A percentile compares a stretch with the other conserved stretches of the same genome.
phyloP scores from a whole-genome alignment of 2,113 vertebrate genomes.

The Prinia subflava region DNA sequence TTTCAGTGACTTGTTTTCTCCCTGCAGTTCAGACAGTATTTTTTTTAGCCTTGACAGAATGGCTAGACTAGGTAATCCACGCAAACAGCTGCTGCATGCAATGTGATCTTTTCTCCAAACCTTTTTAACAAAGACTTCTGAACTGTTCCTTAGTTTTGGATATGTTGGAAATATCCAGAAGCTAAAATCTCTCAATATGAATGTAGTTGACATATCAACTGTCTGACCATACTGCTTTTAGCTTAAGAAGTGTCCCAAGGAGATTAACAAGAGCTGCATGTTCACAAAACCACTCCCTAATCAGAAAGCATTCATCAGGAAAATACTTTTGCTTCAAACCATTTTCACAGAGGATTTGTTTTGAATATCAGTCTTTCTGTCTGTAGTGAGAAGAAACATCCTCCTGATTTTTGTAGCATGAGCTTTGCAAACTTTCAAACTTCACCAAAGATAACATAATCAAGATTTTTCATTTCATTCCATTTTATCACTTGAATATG shows the following conservation, averaged over 20 bases:
- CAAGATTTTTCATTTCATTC: not conserved
- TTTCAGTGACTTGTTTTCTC: slow-evolving; percentile 69
- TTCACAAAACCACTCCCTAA: not conserved
- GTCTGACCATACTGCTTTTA: slow-evolving; percentile 50
- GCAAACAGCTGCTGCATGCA: slow-evolving; percentile 78
- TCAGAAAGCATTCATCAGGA: not conserved
- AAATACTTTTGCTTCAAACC: slow-evolving; percentile 4
- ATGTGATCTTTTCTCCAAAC: slow-evolving; percentile 74
- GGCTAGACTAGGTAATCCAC: slow-evolving; percentile 83
- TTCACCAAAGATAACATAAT: not conserved
- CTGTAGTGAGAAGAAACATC: not conserved
- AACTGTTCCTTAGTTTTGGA: slow-evolving; percentile 65
- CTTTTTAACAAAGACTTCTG: slow-evolving; percentile 69
- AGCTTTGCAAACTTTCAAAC: not conserved
- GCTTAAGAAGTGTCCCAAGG: slow-evolving; percentile 24
- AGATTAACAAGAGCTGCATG: not conserved
- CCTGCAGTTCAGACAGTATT: slow-evolving; percentile 73
- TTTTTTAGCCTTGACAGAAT: slow-evolving; percentile 75
- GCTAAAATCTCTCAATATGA: slow-evolving; percentile 65
- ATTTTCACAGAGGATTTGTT: slow-evolving; percentile 28
- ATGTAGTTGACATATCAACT: slow-evolving; percentile 55
- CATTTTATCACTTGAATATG: not conserved
- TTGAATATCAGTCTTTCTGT: not conserved
- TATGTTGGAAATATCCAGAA: slow-evolving; percentile 67
- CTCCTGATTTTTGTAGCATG: not conserved